Percentiles rank a stretch among this genome's conserved stretches.
Evolutionary conservation across 2,888 invertebrate species (phyloP).

Genomic region (Scrobipalpa costella): DNA sequence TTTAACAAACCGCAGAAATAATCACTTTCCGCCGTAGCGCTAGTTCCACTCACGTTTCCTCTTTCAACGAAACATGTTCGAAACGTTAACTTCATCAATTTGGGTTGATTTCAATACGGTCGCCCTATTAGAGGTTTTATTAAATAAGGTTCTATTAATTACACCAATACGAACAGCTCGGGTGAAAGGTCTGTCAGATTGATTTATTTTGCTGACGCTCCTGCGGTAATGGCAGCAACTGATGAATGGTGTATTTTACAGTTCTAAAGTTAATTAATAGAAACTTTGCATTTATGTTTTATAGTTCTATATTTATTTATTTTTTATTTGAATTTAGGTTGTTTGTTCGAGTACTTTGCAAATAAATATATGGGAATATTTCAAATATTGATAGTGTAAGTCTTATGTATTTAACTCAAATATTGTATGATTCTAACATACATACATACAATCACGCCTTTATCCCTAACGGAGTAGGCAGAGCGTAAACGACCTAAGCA

Average conservation of each 20-base stretch:
- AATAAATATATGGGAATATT: too few species aligned
- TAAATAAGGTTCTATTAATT: slow-evolving; percentile 73
- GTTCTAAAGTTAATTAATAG: slow-evolving; percentile 1
- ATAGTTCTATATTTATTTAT: background rate
- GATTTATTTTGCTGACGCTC: slow-evolving; percentile 34
- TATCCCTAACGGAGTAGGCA: too few species aligned
- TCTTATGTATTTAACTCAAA: too few species aligned
- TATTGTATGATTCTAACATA: too few species aligned
- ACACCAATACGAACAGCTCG: slow-evolving; percentile 63
- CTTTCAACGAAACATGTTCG: background rate
- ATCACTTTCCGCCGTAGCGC: too few species aligned
- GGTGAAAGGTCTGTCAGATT: slow-evolving; percentile 54
- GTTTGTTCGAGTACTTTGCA: too few species aligned
- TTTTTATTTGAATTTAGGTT: too few species aligned
- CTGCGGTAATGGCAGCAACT: background rate
- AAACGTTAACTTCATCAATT: slow-evolving; percentile 57
- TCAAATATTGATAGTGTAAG: too few species aligned
- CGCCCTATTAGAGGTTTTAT: slow-evolving; percentile 64
- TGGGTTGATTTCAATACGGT: slow-evolving; percentile 64
- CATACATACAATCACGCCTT: too few species aligned
- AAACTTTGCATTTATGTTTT: background rate
- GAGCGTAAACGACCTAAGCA: too few species aligned
- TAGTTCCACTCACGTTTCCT: background rate
- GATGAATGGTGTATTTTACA: background rate
- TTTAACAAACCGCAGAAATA: too few species aligned